Base-by-base conservation (phyloP, 2,888 invertebrate genomes). In the Cosmia pyralina region DNA sequence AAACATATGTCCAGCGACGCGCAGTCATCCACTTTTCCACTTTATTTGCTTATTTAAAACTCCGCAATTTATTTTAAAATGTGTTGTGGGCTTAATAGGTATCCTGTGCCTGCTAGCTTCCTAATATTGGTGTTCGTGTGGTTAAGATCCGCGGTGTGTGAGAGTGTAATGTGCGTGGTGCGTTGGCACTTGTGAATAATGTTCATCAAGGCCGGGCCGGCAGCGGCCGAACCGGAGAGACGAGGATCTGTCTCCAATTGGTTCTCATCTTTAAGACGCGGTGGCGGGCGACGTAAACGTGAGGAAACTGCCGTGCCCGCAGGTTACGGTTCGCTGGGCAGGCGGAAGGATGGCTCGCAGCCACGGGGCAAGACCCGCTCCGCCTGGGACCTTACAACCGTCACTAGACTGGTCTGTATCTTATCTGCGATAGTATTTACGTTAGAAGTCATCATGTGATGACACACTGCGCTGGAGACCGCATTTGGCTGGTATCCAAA, bases 181-280 rank as follows among this genome's bases (percentile, higher is more conserved):
- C 88, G 88, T 85, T 90, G 88, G 91, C 90, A 90, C 88, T 90
- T 86, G 92, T 92, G 91, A 91, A 96, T 95, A 88, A 96, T 96
- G 96, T 96, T 96, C 87, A 96, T 96, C 93, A 96, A 96, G 88
- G 94, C 93, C 87, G 95, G 93, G 89, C 94, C 94, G 85, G 93
- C 91, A 86, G 88, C 94, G 91, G 94, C 92, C 89, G 95, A 96
- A 86, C 96, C 97, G 85, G 97, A 97, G 91, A 97, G 97, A 86
- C 97, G 97, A 82, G 97, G 97, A 87, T 97, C 97, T 85, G 97
- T 98, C 78, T 97, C 97, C 85, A 98, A 97, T 93, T 98, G 98
- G 98, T 98, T 98, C 93, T 98, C 97, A 83, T 98, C 98, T 81
- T 92, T 98, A 90, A 97, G 98, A 87, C 97, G 98, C 83, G 92